These are phyloP conservation scores for Blastobasis adustella DNA, from an alignment of 2,888 invertebrate genomes.

Conservation along the genomic window DNA sequence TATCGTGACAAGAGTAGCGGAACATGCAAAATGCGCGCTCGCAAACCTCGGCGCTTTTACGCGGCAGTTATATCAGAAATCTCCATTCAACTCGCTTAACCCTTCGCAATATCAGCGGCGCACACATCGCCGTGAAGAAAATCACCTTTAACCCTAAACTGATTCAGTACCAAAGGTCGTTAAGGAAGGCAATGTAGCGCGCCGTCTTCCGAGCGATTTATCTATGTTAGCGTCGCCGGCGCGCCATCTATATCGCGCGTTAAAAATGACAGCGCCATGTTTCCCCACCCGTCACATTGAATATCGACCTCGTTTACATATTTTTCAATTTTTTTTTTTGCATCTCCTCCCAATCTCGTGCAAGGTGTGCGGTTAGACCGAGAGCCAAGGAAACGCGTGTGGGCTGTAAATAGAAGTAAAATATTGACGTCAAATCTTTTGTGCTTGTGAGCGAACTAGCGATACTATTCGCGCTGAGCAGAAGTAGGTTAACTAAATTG, in stretches of 20 bases:
- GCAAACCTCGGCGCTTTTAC: neutral
- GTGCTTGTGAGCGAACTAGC: no score
- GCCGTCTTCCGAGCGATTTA: constrained; percentile 64
- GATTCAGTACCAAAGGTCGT: constrained; percentile 62
- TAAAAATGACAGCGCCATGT: constrained; percentile 65
- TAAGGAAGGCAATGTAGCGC: constrained; percentile 67
- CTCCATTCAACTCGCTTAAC: constrained; percentile 2
- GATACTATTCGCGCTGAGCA: no score
- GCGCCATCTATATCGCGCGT: constrained; percentile 36
- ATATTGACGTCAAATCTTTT: no score
- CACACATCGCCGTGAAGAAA: constrained; percentile 34
- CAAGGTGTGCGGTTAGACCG: constrained; percentile 9
- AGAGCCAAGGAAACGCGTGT: neutral
- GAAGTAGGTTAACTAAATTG: no score
- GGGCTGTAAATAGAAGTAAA: no score
- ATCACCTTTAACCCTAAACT: constrained; percentile 65
- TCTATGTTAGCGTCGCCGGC: constrained; percentile 23
- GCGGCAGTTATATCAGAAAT: constrained; percentile 2
- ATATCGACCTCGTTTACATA: constrained; percentile 59
- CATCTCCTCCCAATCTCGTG: constrained; percentile 34
- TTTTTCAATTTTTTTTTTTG: constrained; percentile 52
- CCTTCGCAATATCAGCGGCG: constrained; percentile 10
- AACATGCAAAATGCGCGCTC: no score
- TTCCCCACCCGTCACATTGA: constrained; percentile 54
- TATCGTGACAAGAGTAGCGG: no score